Base-by-base conservation (phyloP, 2,797 vertebrate species). In the Fratercula arctica region DNA sequence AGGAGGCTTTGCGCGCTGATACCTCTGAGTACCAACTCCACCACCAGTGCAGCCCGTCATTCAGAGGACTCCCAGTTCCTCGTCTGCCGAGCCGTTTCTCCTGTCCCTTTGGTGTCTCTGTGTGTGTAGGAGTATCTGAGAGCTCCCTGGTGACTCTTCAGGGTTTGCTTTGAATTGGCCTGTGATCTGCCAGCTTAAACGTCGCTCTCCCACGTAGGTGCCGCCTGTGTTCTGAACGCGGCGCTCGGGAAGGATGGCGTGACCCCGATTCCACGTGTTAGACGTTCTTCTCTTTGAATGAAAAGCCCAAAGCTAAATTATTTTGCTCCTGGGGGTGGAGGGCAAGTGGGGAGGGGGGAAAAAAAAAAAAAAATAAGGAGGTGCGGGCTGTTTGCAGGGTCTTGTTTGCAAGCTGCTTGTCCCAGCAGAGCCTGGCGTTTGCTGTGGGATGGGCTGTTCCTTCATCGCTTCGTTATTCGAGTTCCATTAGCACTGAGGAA, bases 381-480 rank as follows among this genome's bases (percentile, higher is more conserved):
- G 5, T 57, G 33, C 31, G 37, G 60, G 53, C 61, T 83, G 54
- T 81, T 93, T 72, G 66, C 57, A 43, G 51, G 15, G 43, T 3
- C 10, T 19, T 41, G 13, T 53, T 75, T 4, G 9, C 16, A 5
- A 21, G 28, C 56, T 31, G 7, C 14, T 79, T 37, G 20, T 80
- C 74, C 51, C 41, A 9, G 14, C 19, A 43, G 53, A 6, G 11
- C 45, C 28, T 16, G 13, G 4, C 60, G 45, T 63, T 89, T 67
- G 43, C 75, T 0, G 0, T n/a, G 43, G 53, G 41, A 17, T 54
- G 18, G 45, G 51, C 35, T 61, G 28, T 70, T 93, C 21, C 33
- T n/a, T 75, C 39, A 13, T 4, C 0, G 1, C 41, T 53, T 86
- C 0, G 0, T 60, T 68, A 18, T n/a, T 31, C 7, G 24, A 17